phyloP scores from a whole-genome alignment of 2,113 vertebrate genomes.

The Butastur rufipennis region DNA sequence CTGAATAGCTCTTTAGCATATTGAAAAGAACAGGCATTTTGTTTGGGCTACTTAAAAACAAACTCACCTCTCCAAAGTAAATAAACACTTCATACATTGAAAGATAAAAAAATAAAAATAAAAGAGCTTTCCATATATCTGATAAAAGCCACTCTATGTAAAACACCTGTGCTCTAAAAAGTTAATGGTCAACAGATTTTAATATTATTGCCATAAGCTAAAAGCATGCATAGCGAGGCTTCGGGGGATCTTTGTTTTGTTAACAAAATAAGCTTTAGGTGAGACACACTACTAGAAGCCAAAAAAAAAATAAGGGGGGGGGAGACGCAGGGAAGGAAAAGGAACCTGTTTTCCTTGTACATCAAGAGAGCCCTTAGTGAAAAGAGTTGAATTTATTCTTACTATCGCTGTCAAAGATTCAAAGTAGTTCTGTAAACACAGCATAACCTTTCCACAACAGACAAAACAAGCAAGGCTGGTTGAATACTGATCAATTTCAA shows the following conservation, averaged over 20 bases:
- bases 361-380: not conserved
- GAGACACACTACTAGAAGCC: not conserved
- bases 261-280: not conserved
- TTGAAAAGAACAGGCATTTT: not conserved
- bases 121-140: not conserved
- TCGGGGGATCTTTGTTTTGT: not conserved
- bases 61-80: not conserved
- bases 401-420: not conserved
- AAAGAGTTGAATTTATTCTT: conserved; percentile 1
- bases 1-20: not conserved
- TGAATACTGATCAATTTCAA: not conserved
- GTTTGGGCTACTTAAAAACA: not conserved
- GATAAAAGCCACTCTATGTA: not conserved
- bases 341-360: not conserved
- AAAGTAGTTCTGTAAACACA: conserved; percentile 24
- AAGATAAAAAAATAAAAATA: not conserved
- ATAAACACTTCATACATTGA: not conserved
- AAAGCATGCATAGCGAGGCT: not conserved
- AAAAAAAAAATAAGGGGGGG: not conserved
- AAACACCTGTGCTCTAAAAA: not conserved
- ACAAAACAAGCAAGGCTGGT: conserved; percentile 25
- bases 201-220: not conserved
- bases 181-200: not conserved
- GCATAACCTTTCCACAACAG: conserved; percentile 41
- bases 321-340: not conserved